These are phyloP conservation scores for Hypocryptadius cinnamomeus DNA, from an alignment of 2,113 vertebrate species.

Conservation along the genomic window DNA sequence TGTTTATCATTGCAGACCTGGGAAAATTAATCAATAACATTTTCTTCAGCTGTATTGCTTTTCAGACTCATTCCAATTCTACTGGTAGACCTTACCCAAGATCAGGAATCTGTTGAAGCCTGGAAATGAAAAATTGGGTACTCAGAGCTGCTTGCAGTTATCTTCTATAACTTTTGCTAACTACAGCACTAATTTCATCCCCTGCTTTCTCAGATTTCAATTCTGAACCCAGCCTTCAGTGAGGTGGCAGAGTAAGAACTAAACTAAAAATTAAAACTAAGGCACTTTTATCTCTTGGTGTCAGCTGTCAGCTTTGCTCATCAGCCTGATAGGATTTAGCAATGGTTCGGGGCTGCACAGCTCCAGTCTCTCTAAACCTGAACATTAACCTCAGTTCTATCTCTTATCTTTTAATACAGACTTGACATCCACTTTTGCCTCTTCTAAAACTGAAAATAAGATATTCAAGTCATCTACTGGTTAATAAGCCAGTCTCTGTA, in stretches of 20 bases:
- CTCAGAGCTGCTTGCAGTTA: not conserved
- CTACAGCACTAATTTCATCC: not conserved
- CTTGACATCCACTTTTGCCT: not conserved
- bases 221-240: not conserved
- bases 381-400: not conserved
- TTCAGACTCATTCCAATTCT: not conserved
- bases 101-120: not conserved
- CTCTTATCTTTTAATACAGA: slow-evolving; percentile 16
- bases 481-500: not conserved
- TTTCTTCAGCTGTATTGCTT: not conserved
- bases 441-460: not conserved
- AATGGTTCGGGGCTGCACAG: not conserved
- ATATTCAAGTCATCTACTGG: not conserved
- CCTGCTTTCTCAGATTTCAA: not conserved
- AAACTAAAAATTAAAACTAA: slow-evolving; percentile 9
- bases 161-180: not conserved
- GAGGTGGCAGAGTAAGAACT: not conserved
- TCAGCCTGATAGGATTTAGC: not conserved
- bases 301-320: slow-evolving; percentile 6
- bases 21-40: not conserved
- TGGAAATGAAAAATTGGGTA: not conserved
- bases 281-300: not conserved
- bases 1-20: not conserved
- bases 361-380: not conserved
- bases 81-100: not conserved